Base-by-base conservation (phyloP, 2,113 vertebrate species). In the Camelus dromedarius region DNA sequence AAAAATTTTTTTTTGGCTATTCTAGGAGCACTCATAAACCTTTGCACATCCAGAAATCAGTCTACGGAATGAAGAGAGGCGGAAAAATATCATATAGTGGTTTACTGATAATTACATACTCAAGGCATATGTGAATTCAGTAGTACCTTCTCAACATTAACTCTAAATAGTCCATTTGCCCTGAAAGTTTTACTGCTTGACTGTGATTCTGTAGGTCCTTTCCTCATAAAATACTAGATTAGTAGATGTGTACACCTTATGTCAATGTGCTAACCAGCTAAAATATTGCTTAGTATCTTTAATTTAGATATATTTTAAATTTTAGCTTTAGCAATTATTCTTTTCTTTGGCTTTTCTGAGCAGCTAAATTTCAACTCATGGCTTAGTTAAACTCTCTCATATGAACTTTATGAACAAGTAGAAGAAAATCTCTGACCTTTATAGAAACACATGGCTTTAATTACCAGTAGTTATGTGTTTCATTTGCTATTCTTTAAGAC, bases 281-380 rank as follows among this genome's bases (percentile, higher is more conserved):
- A 89, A 94, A 90, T 83, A 52, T 11, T 67, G 5, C 52, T 94
- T 90, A 95, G 19, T 72, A 86, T 76, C n/a, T 16, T 77, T 85
- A 91, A 83, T 64, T 89, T 42, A 95, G 14, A 48, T 94, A 54
- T 26, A 48, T 73, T 96, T 92, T 26, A 87, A 86, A 87, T 52
- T 69, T 96, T 96, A 89, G 52, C 60, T 82, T 77, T 79, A 90
- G 62, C 69, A 83, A 35, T 86, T 81, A 67, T 69, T 30, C 13
- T 95, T 86, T 82, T n/a, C 60, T 86, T 91, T 95, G 35, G 18
- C 35, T 86, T 97, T 81, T 89, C 67, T 81, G 50, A 93, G n/a
- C 30, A 70, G 70, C 79, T 77, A 80, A 28, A 52, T 93, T 95
- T 92, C 14, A 97, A 66, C 42, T 77, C 70, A 58, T 93, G 32